Conservation (phyloP, 2,113 vertebrate species). For the Smithornis capensis region DNA sequence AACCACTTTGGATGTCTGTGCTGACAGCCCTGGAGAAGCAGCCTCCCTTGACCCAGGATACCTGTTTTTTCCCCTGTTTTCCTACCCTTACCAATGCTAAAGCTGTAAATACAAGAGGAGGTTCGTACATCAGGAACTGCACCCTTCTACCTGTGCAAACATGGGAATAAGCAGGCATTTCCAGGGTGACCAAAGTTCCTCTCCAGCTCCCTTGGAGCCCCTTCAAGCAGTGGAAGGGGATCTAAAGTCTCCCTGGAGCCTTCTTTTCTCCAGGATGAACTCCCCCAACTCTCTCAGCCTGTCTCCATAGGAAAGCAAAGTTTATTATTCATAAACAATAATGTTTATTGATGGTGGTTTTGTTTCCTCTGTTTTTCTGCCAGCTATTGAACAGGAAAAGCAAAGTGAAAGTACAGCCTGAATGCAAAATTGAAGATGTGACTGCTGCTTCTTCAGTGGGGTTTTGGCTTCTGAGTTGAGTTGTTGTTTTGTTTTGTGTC, state of each 20-base stretch:
- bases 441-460: slow-evolving; percentile 67
- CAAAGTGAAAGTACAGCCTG: slow-evolving; percentile 66
- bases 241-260: not conserved
- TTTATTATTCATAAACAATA: not conserved
- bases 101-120: not conserved
- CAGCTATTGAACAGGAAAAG: slow-evolving; percentile 73
- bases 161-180: not conserved
- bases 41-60: not conserved
- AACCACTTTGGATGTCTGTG: not conserved
- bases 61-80: not conserved
- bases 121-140: not conserved
- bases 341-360: not conserved
- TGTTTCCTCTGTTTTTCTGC: slow-evolving; percentile 32
- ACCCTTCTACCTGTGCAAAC: not conserved
- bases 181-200: not conserved
- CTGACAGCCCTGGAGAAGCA: rapidly evolving
- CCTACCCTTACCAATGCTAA: not conserved
- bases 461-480: not conserved
- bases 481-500: not conserved
- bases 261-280: not conserved
- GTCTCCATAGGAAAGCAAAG: not conserved
- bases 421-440: slow-evolving; percentile 13
- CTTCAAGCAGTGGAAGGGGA: not conserved
- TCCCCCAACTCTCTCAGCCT: not conserved
- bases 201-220: not conserved